A percentile compares a stretch with the other conserved stretches of the same genome.
These are phyloP conservation scores for Rhimphoctona megacephalus DNA, from an alignment of 2,888 invertebrate genomes.

Conservation along the genomic window DNA sequence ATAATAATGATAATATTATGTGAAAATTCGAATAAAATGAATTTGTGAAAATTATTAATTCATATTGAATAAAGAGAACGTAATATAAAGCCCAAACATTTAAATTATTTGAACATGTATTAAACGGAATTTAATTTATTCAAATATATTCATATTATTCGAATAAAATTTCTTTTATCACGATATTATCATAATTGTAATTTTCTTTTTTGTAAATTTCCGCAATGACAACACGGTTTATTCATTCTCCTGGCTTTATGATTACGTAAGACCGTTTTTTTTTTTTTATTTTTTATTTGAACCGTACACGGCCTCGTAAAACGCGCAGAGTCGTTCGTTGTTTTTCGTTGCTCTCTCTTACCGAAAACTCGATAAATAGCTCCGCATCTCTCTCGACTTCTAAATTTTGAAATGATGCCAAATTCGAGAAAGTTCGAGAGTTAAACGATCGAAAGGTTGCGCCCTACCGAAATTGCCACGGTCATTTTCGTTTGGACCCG, in stretches of 20 bases:
- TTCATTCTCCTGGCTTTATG: neutral
- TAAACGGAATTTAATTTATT: neutral
- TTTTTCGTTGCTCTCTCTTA: neutral
- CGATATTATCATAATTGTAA: neutral
- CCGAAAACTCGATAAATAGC: neutral
- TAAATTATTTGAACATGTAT: too few species aligned
- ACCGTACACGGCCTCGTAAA: slow-evolving; percentile 5
- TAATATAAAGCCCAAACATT: too few species aligned
- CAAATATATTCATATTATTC: neutral
- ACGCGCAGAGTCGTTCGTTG: neutral
- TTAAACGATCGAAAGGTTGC: slow-evolving; percentile 44
- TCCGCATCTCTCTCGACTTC: neutral
- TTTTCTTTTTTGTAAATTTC: neutral
- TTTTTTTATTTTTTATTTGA: neutral
- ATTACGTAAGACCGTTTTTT: slow-evolving; percentile 13
- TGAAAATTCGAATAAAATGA: too few species aligned
- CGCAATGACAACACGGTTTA: neutral
- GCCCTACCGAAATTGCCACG: slow-evolving; percentile 27
- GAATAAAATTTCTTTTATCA: neutral
- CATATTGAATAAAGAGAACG: too few species aligned
- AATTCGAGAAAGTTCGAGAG: slow-evolving; percentile 61
- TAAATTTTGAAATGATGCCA: slow-evolving; percentile 58
- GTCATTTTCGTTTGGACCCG: neutral
- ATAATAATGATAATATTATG: too few species aligned
- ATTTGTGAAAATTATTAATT: too few species aligned